Evolutionary conservation across 2,888 invertebrate species (phyloP), one percentile per base, ranked within the genome.

Genomic region (Strigamia transsilvanica): DNA sequence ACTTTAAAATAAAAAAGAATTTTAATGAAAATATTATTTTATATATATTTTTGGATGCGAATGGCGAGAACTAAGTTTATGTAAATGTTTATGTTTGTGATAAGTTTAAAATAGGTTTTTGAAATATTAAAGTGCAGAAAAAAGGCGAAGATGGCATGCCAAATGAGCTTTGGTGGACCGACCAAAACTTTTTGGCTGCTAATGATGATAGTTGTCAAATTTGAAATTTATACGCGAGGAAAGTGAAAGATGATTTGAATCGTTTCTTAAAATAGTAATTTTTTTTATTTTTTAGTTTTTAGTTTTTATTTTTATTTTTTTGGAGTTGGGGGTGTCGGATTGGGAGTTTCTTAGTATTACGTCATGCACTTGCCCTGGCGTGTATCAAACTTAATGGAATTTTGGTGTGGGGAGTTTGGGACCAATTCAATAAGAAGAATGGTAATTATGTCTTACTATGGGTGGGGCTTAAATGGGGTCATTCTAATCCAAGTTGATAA

Each of bases 111-210:
- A 56, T 56, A 56, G 56, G 38, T 38, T 15, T 42, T 42, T 56
- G 56, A 56, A 56, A 56, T 56, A 56, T 56, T 15, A 56, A 56
- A 18, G 56, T 9, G 18, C 6, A 56, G 9, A 18, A n/a, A 18
- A 56, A 56, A 56, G 18, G 18, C 15, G 9, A 56, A 56, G 56
- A n/a, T 18, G 18, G 21, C 56, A 56, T 18, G 56, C 56, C 56
- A 56, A 56, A 56, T 56, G 56, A 56, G 56, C n/a, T 56, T 56
- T 56, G 56, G n/a, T 56, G 56, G 56, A 56, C 56, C 56, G n/a
- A 56, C 56, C 56, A 46, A 46, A n/a, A 46, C 6, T 46, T 46
- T 46, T 13, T 46, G 46, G 46, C 46, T 46, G 46, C 9, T 5
- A 56, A 56, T 56, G 56, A 56, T 18, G 56, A 18, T 18, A 18